These are phyloP conservation scores for Oncorhynchus masou DNA, from an alignment of 2,113 vertebrate genomes.

Conservation along the genomic window DNA sequence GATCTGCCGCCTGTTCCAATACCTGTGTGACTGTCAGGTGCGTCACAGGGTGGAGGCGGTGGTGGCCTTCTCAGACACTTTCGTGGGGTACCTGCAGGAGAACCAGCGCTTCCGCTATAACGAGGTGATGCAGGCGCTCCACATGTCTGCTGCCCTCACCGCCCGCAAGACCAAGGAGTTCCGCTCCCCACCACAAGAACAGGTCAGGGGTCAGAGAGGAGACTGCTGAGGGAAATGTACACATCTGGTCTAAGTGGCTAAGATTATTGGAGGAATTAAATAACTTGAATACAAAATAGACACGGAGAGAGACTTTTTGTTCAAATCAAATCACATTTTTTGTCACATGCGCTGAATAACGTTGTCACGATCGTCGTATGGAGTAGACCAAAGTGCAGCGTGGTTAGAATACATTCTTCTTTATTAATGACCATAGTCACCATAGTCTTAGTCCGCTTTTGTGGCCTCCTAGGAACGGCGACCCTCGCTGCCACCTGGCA, in stretches of 20 bases:
- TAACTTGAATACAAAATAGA: too few species aligned
- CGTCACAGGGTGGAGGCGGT: conserved; percentile 92
- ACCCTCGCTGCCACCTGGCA: too few species aligned
- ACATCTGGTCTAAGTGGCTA: too few species aligned
- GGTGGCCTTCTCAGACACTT: conserved; percentile 87
- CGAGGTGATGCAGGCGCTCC: conserved; percentile 92
- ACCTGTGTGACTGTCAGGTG: conserved; percentile 92
- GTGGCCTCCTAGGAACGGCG: too few species aligned
- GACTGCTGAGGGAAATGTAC: not conserved
- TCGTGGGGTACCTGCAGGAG: conserved; percentile 87
- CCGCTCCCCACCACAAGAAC: conserved; percentile 90
- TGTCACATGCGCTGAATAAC: too few species aligned
- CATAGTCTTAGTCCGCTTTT: too few species aligned
- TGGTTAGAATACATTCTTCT: too few species aligned
- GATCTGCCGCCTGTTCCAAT: conserved; percentile 92
- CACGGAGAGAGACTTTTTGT: not conserved
- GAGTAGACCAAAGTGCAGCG: too few species aligned
- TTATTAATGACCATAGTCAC: too few species aligned
- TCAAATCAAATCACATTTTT: not conserved
- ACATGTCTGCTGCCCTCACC: conserved; percentile 95
- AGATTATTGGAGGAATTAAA: too few species aligned
- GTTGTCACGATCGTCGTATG: too few species aligned
- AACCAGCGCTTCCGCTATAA: conserved; percentile 93
- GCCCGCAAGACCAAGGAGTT: conserved; percentile 95
- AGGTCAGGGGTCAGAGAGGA: conserved; percentile 70